A percentile compares a stretch with the other conserved stretches of the same genome.
Conservation (phyloP, 2,797 vertebrate species). For the Aldrovandia affinis region DNA sequence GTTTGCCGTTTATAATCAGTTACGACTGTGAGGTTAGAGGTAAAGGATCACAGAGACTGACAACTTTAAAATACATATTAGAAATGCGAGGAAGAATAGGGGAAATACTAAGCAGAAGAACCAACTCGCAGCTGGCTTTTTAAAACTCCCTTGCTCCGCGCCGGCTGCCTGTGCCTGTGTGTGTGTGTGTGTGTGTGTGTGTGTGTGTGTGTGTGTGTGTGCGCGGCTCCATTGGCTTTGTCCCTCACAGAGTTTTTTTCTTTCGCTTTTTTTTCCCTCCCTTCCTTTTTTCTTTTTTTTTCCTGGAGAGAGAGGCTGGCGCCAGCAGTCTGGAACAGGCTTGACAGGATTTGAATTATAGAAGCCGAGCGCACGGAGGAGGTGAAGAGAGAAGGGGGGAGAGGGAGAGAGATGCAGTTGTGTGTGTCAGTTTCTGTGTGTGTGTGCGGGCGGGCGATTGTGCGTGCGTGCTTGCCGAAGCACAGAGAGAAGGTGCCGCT, state of each 20-base stretch:
- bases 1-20: not conserved
- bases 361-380: conserved; percentile 71
- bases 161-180: conserved; percentile 42
- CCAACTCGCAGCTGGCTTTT: conserved; percentile 61
- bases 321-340: conserved; percentile 82
- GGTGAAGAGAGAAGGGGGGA: conserved; percentile 45
- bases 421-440: conserved; percentile 47
- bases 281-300: conserved; percentile 53
- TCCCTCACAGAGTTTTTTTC: conserved; percentile 73
- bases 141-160: conserved; percentile 58
- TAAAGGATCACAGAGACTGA: conserved; percentile 16
- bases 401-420: conserved; percentile 30
- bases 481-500: conserved; percentile 64
- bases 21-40: not conserved
- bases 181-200: conserved; percentile 28
- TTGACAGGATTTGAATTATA: conserved; percentile 85
- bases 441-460: conserved; percentile 34
- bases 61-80: conserved; percentile 34
- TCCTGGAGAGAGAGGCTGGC: conserved; percentile 70
- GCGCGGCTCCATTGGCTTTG: conserved; percentile 64
- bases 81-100: conserved; percentile 36
- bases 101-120: conserved; percentile 62
- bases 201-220: conserved; percentile 34
- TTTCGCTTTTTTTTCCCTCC: conserved; percentile 52
- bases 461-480: conserved; percentile 41